phyloP scores from a whole-genome alignment of 2,113 vertebrate species.

The Connochaetes taurinus region DNA sequence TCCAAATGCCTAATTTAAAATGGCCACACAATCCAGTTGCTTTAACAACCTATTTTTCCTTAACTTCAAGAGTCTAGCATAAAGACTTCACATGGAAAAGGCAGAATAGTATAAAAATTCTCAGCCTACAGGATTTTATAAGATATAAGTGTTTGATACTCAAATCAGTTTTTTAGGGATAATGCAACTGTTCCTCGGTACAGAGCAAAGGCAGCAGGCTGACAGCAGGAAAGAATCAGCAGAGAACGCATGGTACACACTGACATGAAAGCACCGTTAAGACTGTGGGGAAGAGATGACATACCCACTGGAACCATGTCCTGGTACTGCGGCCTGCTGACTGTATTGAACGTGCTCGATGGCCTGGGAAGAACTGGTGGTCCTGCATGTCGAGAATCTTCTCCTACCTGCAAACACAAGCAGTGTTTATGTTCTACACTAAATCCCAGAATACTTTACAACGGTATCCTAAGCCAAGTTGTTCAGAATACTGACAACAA shows the following conservation, averaged over 20 bases:
- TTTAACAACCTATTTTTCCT: not conserved
- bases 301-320: constrained; percentile 96
- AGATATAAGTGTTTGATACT: not conserved
- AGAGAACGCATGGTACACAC: rapidly evolving
- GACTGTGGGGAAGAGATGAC: constrained; percentile 61
- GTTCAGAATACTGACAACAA: not conserved
- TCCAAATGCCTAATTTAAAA: not conserved
- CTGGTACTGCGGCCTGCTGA: constrained; percentile 93
- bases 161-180: not conserved
- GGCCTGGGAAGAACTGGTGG: constrained; percentile 90
- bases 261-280: rapidly evolving
- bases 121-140: not conserved
- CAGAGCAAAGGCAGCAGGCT: not conserved
- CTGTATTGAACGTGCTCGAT: constrained; percentile 94
- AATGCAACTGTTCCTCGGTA: not conserved
- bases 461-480: no score
- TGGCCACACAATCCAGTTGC: not conserved
- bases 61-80: not conserved
- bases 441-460: not conserved
- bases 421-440: not conserved
- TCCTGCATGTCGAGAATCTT: constrained; percentile 91
- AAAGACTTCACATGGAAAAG: not conserved
- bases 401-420: constrained; percentile 86
- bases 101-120: not conserved
- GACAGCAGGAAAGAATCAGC: not conserved